Conservation (phyloP, 2,113 vertebrate species). For the Cyanoliseus patagonus region DNA sequence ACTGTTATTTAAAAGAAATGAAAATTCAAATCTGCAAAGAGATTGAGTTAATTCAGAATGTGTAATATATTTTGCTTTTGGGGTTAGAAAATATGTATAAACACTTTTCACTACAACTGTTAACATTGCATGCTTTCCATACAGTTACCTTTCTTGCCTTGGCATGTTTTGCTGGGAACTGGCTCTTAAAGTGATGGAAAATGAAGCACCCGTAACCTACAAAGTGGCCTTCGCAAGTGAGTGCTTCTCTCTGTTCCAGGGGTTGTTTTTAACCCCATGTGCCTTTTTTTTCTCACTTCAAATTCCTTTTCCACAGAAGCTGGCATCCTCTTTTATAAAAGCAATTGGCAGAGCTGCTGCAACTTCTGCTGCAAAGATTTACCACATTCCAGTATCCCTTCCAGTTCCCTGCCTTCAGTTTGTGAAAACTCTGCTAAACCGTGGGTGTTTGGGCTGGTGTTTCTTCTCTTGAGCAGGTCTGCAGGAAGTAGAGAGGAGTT, state of each 20-base stretch:
- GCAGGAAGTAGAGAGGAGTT: neutral
- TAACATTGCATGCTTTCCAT: neutral
- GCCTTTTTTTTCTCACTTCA: neutral
- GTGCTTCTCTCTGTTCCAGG: neutral
- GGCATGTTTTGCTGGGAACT: neutral
- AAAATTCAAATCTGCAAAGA: neutral
- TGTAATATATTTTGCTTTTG: neutral
- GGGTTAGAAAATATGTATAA: neutral
- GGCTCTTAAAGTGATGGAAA: neutral
- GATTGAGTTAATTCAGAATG: neutral
- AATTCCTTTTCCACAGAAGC: neutral
- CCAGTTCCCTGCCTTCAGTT: neutral
- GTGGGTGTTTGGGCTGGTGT: neutral
- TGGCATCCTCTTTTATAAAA: neutral
- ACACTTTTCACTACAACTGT: neutral
- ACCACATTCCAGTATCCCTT: neutral
- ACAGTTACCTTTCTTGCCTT: neutral
- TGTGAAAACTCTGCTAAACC: neutral
- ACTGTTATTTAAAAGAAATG: fast-evolving
- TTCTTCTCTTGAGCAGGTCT: neutral
- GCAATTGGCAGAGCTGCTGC: neutral
- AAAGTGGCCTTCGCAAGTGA: neutral
- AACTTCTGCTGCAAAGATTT: neutral
- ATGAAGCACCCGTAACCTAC: neutral
- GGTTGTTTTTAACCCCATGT: neutral